Evolutionary conservation across 2,797 vertebrate species (phyloP), one percentile per base, ranked within the genome.

Genomic region (Mus minutoides): DNA sequence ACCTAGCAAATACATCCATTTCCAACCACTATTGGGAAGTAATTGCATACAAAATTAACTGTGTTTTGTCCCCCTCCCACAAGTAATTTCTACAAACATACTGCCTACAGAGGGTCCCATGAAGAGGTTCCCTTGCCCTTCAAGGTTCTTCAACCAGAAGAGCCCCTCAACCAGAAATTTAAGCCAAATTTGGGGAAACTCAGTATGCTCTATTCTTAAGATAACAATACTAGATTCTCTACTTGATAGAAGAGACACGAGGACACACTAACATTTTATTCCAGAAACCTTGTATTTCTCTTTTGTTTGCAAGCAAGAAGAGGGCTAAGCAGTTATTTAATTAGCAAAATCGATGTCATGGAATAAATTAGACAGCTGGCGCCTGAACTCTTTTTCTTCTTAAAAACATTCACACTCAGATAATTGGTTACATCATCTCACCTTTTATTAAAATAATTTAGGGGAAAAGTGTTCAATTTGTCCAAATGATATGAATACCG

Each of bases 21-120:
- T 97, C 91, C 73, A 94, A 94, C 19, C 43, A n/a, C 14, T 56
- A 88, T 91, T 94, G 76, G 79, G 94, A 95, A 94, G 93, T 86
- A 90, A 94, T 79, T 84, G 37, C 31, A 89, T 82, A 58, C 64
- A 92, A 94, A 97, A 83, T 92, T 94, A 95, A 71, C 89, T 34
- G 24, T 83, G 89, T 60, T 93, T 90, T 78, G 11, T 69, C 69
- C 62, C 4, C 60, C 31, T 6, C 31, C 14, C 60, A 80, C 37
- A 31, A 94, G 79, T 86, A 54, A 78, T 95, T 92, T 84, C 80
- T 78, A 6, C 31, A 90, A 90, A 21, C 43, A 56, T 26, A 21
- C 60, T 37, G 29, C 67, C 40, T 69, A 2, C 22, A 67, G 67
- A 60, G 83, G 16, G 22, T 37, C 29, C 62, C 58, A 29, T 24